These are phyloP conservation scores for Galleria mellonella DNA, from an alignment of 1,140 invertebrate species.

Conservation along the genomic window DNA sequence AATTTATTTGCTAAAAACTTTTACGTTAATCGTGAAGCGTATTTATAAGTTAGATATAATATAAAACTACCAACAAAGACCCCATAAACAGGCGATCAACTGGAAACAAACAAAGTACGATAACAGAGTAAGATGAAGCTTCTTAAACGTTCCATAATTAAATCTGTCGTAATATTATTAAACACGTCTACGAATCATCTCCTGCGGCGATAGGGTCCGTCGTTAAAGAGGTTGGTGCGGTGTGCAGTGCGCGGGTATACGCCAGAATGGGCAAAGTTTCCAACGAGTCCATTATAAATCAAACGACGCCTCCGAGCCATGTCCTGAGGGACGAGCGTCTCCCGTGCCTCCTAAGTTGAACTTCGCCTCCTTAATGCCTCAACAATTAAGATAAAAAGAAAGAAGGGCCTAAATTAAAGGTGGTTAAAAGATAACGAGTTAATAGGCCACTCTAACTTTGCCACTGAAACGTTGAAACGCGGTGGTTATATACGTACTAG, in stretches of 20 bases:
- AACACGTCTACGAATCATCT: slow-evolving; percentile 72
- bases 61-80: slow-evolving; percentile 2
- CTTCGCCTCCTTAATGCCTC: slow-evolving; percentile 65
- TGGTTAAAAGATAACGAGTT: slow-evolving; percentile 70
- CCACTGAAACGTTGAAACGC: slow-evolving; percentile 15
- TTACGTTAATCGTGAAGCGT: too few relatives aligned
- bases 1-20: too few relatives aligned
- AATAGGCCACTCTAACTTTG: slow-evolving; percentile 55
- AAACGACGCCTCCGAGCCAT: slow-evolving; percentile 70
- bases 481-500: too few relatives aligned
- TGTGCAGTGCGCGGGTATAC: slow-evolving; percentile 20
- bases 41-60: background rate
- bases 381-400: slow-evolving; percentile 75
- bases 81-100: slow-evolving; percentile 11
- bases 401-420: slow-evolving; percentile 67
- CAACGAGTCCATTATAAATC: slow-evolving; percentile 74
- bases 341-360: slow-evolving; percentile 57
- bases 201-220: slow-evolving; percentile 66
- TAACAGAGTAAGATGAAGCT: slow-evolving; percentile 51
- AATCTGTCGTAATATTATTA: slow-evolving; percentile 74
- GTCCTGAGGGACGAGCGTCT: slow-evolving; percentile 64
- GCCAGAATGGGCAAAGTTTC: slow-evolving; percentile 65
- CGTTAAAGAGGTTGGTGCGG: slow-evolving; percentile 66
- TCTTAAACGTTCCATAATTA: slow-evolving; percentile 70
- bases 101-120: slow-evolving; percentile 36